Evolutionary conservation across 2,113 vertebrate genomes (phyloP).

Genomic region (Daboia siamensis): DNA sequence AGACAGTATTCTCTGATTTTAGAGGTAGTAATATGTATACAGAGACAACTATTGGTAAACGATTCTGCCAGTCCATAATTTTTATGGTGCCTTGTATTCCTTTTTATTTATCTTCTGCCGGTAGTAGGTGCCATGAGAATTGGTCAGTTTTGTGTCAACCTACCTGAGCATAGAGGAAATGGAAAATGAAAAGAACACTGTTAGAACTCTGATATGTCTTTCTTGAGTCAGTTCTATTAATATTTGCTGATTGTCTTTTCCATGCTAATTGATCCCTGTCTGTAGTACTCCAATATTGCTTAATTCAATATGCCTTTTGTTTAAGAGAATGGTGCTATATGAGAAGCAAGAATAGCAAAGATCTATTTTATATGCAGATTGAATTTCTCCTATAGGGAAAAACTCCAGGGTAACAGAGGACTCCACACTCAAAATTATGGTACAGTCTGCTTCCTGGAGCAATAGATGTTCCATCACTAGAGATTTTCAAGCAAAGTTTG

Average conservation of each 20-base stretch:
- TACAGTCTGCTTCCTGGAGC: background rate
- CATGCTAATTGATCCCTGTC: background rate
- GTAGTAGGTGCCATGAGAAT: background rate
- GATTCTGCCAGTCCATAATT: slow-evolving; percentile 32
- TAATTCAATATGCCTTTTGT: background rate
- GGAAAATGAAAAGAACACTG: background rate
- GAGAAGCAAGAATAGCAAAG: background rate
- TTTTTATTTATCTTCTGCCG: background rate
- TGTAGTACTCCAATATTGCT: background rate
- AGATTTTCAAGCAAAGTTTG: background rate
- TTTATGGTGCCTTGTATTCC: background rate
- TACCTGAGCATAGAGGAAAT: background rate
- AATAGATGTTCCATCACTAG: background rate
- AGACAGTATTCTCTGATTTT: slow-evolving; percentile 47
- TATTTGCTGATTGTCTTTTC: background rate
- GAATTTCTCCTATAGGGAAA: background rate
- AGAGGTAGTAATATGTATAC: background rate
- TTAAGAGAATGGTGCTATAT: background rate
- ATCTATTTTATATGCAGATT: background rate
- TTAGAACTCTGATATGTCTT: background rate
- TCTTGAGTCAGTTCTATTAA: background rate
- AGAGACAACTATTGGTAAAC: background rate
- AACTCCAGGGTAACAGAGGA: background rate
- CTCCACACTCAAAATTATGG: background rate
- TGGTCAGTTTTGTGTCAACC: background rate